These are phyloP conservation scores for Mormyrus lacerda DNA, from an alignment of 2,113 vertebrate species.

Conservation along the genomic window DNA sequence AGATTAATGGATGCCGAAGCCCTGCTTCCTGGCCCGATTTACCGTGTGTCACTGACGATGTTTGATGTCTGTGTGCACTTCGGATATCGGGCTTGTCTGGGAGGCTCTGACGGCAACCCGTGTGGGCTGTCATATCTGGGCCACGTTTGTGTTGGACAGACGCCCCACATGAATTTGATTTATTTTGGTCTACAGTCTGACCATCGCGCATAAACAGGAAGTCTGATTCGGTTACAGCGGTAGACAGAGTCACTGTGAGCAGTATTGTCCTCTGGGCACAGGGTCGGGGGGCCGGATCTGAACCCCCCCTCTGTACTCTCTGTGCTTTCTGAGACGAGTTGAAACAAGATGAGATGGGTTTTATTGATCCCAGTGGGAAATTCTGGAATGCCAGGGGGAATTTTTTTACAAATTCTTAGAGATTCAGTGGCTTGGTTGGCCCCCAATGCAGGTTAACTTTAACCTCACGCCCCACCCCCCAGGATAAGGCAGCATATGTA, in stretches of 20 bases:
- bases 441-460: not conserved
- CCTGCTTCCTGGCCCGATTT: not conserved
- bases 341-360: not conserved
- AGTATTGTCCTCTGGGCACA: not conserved
- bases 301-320: not conserved
- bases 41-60: not conserved
- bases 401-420: not conserved
- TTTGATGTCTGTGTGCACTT: not conserved
- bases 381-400: not conserved
- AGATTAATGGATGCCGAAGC: not conserved
- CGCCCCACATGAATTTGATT: not conserved
- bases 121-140: not conserved
- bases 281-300: not conserved
- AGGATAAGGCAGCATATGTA: not conserved
- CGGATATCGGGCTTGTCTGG: not conserved
- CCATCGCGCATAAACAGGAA: not conserved
- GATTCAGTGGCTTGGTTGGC: not conserved
- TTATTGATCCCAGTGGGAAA: not conserved
- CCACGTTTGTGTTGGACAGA: not conserved
- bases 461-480: not conserved
- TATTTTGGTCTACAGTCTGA: not conserved
- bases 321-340: not conserved
- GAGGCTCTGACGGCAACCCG: not conserved
- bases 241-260: not conserved
- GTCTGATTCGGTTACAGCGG: not conserved